A percentile compares a stretch with the other conserved stretches of the same genome.
Conservation (phyloP, 2,888 invertebrate genomes). For the Tenthredo livida region DNA sequence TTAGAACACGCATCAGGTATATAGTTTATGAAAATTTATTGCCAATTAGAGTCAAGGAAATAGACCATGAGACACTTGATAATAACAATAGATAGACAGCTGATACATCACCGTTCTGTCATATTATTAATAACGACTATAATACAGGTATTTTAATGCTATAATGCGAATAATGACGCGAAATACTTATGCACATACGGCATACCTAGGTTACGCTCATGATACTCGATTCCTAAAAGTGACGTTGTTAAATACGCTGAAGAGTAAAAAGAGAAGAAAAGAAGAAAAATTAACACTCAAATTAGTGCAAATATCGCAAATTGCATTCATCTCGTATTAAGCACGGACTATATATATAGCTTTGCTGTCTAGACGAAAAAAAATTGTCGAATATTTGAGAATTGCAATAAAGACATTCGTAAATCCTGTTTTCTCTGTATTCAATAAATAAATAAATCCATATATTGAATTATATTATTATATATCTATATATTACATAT, state of each 20-base stretch:
- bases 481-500: no score
- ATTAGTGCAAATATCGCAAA: neutral
- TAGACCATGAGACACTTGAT: neutral
- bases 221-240: no score
- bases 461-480: neutral
- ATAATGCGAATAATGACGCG: neutral
- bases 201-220: no score
- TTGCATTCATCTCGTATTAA: neutral
- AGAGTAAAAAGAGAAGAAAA: neutral
- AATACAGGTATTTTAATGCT: neutral
- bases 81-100: neutral
- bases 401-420: neutral
- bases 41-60: conserved; percentile 2
- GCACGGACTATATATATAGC: neutral
- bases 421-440: neutral
- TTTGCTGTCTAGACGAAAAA: neutral
- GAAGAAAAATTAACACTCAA: neutral
- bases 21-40: neutral
- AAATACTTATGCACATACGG: neutral
- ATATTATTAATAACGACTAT: neutral
- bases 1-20: neutral
- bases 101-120: neutral
- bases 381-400: neutral
- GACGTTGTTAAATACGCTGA: neutral
- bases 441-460: conserved; percentile 16